Conservation (phyloP, 2,888 invertebrate genomes). For the Stegophylla sp. region DNA sequence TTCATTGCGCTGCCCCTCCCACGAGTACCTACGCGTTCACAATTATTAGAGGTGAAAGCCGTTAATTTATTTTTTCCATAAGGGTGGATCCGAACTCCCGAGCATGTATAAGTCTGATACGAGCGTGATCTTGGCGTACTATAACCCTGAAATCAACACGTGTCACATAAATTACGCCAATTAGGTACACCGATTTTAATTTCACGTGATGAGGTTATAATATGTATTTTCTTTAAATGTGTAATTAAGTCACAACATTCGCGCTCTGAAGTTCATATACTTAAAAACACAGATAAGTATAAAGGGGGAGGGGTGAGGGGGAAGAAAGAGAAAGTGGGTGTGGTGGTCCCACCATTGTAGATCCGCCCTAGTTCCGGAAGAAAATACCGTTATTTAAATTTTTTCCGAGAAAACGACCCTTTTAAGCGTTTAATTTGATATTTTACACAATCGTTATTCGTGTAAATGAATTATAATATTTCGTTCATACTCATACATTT, state of each 20-base stretch:
- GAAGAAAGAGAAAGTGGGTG: background rate
- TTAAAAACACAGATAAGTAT: background rate
- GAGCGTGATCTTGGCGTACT: background rate
- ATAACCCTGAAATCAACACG: background rate
- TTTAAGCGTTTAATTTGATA: no score
- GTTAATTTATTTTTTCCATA: background rate
- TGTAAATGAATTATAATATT: no score
- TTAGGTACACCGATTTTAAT: slow-evolving; percentile 15
- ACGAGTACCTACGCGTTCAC: no score
- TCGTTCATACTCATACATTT: no score
- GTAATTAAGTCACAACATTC: no score
- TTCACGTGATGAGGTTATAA: background rate
- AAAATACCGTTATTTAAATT: background rate
- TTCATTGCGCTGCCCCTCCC: no score
- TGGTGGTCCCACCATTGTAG: background rate
- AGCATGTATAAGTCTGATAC: background rate
- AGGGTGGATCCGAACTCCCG: background rate
- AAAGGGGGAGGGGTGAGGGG: background rate
- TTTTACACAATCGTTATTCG: no score
- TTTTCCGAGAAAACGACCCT: no score
- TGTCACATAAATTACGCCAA: slow-evolving; percentile 21
- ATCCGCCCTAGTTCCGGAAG: background rate
- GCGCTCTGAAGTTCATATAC: background rate
- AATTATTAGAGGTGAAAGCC: background rate
- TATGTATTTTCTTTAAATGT: background rate